These are phyloP conservation scores for Cabera pusaria DNA, from an alignment of 2,888 invertebrate species.

Conservation along the genomic window DNA sequence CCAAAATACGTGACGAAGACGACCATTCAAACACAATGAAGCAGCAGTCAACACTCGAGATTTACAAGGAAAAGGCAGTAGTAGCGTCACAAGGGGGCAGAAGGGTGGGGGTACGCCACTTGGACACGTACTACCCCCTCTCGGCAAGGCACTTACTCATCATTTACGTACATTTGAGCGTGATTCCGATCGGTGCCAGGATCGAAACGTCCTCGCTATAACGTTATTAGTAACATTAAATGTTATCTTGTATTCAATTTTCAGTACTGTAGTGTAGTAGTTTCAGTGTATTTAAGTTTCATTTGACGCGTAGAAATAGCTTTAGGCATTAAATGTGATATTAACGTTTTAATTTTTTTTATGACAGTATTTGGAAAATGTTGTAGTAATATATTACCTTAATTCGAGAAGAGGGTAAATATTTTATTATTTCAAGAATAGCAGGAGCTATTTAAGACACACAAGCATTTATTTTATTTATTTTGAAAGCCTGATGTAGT, in stretches of 20 bases:
- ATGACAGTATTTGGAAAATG: too few relatives aligned
- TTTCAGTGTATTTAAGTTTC: too few relatives aligned
- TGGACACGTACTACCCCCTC: conserved; percentile 69
- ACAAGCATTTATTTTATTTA: too few relatives aligned
- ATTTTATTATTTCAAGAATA: too few relatives aligned
- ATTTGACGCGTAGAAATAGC: too few relatives aligned
- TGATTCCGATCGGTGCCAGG: conserved; percentile 69
- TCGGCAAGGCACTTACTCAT: conserved; percentile 68
- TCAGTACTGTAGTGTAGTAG: too few relatives aligned
- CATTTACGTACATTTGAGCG: conserved; percentile 78
- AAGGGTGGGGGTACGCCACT: conserved; percentile 51
- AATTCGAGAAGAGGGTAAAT: too few relatives aligned
- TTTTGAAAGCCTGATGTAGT: too few relatives aligned
- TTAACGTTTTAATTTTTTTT: too few relatives aligned
- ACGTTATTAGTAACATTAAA: conserved; percentile 69
- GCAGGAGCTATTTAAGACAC: too few relatives aligned
- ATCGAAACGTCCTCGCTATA: conserved; percentile 55
- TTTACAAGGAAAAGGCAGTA: conserved; percentile 50
- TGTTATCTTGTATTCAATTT: conserved; percentile 69
- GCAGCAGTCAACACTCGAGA: conserved; percentile 66
- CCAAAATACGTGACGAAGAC: conserved; percentile 10
- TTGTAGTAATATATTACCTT: too few relatives aligned
- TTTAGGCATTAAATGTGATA: too few relatives aligned
- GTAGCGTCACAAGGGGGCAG: conserved; percentile 13
- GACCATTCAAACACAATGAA: conserved; percentile 26